Percentiles rank a stretch among this genome's conserved stretches.
Evolutionary conservation across 2,797 vertebrate species (phyloP).

Genomic region (Phataginus tetradactyla): DNA sequence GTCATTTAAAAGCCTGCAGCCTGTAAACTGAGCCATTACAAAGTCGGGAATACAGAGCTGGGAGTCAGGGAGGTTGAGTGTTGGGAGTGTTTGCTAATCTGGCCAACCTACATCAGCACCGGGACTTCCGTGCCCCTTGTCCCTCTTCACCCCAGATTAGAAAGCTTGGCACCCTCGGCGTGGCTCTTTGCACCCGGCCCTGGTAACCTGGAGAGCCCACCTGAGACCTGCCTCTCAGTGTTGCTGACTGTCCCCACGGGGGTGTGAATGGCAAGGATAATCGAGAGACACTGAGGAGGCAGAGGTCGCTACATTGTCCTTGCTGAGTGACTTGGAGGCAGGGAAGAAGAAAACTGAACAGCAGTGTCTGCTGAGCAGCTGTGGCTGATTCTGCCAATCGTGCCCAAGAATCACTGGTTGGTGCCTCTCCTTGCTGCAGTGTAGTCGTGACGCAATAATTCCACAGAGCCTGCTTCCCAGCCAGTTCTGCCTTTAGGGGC

Average conservation of each 20-base stretch:
- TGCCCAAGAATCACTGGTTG: not conserved
- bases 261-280: not conserved
- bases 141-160: not conserved
- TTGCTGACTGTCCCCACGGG: not conserved
- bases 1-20: not conserved
- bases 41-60: not conserved
- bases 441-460: not conserved
- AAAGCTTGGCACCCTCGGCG: not conserved
- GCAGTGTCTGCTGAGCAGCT: not conserved
- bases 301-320: conserved; percentile 17
- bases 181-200: not conserved
- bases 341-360: not conserved
- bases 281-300: conserved; percentile 16
- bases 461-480: not conserved
- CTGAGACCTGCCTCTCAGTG: not conserved
- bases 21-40: not conserved
- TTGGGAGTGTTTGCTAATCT: not conserved
- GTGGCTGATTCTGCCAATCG: not conserved
- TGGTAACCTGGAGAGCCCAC: not conserved
- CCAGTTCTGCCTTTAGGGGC: not conserved
- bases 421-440: not conserved
- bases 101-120: not conserved
- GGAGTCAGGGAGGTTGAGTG: not conserved
- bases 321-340: not conserved
- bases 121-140: not conserved